These are phyloP conservation scores for Mythimna albipuncta DNA, from an alignment of 2,888 invertebrate genomes.

Conservation along the genomic window DNA sequence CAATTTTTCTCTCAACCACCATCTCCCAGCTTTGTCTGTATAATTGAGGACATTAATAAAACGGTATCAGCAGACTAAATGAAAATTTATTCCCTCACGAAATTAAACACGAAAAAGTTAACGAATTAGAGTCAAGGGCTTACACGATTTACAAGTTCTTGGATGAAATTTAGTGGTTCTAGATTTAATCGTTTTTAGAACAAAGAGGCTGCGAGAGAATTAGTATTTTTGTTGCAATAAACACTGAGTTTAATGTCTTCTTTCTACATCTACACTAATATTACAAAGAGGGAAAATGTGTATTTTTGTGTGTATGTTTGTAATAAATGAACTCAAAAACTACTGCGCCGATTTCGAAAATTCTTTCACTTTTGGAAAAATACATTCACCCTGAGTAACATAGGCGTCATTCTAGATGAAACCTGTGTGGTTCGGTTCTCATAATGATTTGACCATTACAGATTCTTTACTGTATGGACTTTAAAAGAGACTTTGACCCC, in stretches of 20 bases:
- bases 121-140: conserved; percentile 63
- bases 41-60: conserved; percentile 86
- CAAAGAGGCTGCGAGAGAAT: not conserved
- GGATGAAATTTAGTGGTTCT: conserved; percentile 23
- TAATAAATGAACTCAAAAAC: too few species aligned
- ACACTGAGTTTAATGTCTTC: not conserved
- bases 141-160: conserved; percentile 45
- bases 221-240: not conserved
- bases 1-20: conserved; percentile 63
- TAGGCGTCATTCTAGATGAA: too few species aligned
- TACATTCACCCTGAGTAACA: too few species aligned
- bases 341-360: too few species aligned
- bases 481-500: too few species aligned
- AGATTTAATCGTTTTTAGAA: conserved; percentile 23
- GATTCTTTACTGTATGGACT: too few species aligned
- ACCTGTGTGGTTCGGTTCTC: too few species aligned
- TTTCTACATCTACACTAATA: too few species aligned
- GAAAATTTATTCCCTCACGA: conserved; percentile 85
- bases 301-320: too few species aligned
- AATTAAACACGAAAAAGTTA: conserved; percentile 81
- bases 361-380: too few species aligned
- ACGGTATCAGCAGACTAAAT: conserved; percentile 82
- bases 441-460: too few species aligned
- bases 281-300: too few species aligned
- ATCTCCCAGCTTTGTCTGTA: conserved; percentile 67